A percentile compares a stretch with the other conserved stretches of the same genome.
These are phyloP conservation scores for Ceraclea dissimilis DNA, from an alignment of 2,888 invertebrate genomes.

Conservation along the genomic window DNA sequence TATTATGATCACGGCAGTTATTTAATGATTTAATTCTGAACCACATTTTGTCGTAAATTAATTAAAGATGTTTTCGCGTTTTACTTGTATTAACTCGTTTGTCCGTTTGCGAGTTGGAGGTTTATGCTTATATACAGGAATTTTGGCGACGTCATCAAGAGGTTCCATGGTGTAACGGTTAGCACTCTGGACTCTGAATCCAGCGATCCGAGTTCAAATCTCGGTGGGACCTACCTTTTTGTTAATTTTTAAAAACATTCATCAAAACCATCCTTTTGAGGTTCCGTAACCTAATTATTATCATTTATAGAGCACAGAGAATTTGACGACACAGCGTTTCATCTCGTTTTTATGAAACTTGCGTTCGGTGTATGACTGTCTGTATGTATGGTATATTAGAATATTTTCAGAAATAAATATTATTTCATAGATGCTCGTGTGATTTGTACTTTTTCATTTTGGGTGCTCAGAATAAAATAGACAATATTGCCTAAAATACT, in stretches of 20 bases:
- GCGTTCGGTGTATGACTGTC: background rate
- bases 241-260: too few species aligned
- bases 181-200: constrained; percentile 76
- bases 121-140: background rate
- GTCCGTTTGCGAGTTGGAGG: background rate
- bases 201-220: constrained; percentile 75
- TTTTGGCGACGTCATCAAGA: constrained; percentile 19
- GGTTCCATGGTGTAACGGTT: constrained; percentile 71
- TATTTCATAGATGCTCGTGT: background rate
- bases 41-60: too few species aligned
- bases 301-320: too few species aligned
- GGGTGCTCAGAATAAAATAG: too few species aligned
- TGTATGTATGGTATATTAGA: background rate
- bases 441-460: too few species aligned
- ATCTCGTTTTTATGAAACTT: background rate
- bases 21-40: too few species aligned
- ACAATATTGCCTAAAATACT: too few species aligned
- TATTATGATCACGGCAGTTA: too few species aligned
- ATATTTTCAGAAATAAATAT: background rate
- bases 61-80: too few species aligned
- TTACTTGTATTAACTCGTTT: background rate
- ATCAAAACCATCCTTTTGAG: too few species aligned
- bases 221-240: constrained; percentile 48
- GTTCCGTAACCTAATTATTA: too few species aligned
- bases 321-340: too few species aligned